Evolutionary conservation across 2,888 invertebrate genomes (phyloP).

Genomic region (Mythimna impura): DNA sequence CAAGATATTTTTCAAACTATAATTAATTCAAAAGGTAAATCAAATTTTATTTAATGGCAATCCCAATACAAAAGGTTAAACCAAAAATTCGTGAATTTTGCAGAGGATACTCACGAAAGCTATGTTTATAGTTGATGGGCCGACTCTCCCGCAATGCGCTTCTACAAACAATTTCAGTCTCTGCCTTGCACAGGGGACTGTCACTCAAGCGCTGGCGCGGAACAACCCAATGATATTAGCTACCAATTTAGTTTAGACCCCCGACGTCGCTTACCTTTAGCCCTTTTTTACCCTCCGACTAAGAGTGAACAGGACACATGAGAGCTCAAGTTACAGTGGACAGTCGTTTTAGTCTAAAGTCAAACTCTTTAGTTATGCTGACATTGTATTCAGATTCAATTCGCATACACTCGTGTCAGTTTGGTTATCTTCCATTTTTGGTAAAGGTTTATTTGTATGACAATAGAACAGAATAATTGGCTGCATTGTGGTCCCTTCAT

Average conservation of each 20-base stretch:
- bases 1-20: neutral
- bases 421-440: conserved; percentile 75
- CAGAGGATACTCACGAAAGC: conserved; percentile 44
- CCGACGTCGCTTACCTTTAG: conserved; percentile 64
- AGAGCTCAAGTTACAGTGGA: conserved; percentile 70
- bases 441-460: conserved; percentile 60
- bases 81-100: conserved; percentile 44
- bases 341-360: conserved; percentile 76
- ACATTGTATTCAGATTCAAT: conserved; percentile 83
- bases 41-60: conserved; percentile 2
- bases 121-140: conserved; percentile 68
- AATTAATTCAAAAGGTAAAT: neutral
- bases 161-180: conserved; percentile 80
- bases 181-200: conserved; percentile 84
- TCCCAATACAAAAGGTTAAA: conserved; percentile 22
- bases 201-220: conserved; percentile 85
- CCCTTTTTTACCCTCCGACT: conserved; percentile 61
- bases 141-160: conserved; percentile 76
- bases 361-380: conserved; percentile 84
- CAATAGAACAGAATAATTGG: conserved; percentile 61
- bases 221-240: conserved; percentile 84
- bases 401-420: conserved; percentile 76
- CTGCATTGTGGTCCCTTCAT: conserved; percentile 53
- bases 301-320: conserved; percentile 56
- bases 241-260: conserved; percentile 77